A percentile compares a stretch with the other conserved stretches of the same genome.
These are phyloP conservation scores for Ariopsis seemanni DNA, from an alignment of 2,113 vertebrate genomes.

Conservation along the genomic window DNA sequence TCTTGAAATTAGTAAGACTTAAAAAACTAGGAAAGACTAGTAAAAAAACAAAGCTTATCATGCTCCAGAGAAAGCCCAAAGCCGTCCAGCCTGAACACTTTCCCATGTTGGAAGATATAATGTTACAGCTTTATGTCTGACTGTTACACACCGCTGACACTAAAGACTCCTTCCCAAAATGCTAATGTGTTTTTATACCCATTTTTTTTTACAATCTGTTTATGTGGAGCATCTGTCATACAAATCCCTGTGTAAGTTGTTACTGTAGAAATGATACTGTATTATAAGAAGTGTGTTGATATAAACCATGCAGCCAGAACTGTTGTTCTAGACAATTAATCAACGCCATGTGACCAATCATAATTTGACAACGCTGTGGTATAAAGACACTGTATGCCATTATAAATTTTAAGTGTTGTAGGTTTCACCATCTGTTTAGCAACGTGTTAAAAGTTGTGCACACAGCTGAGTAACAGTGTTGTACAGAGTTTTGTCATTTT, in stretches of 20 bases:
- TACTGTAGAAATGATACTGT: background rate
- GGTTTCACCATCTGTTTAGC: background rate
- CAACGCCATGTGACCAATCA: background rate
- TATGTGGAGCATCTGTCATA: background rate
- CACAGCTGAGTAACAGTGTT: background rate
- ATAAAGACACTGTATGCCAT: background rate
- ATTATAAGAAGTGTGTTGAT: background rate
- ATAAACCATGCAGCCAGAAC: background rate
- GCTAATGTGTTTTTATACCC: background rate
- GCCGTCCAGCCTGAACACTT: background rate
- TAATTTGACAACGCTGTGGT: background rate
- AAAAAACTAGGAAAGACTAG: background rate
- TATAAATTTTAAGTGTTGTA: background rate
- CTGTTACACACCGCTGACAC: background rate
- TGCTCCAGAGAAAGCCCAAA: background rate
- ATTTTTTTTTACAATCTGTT: background rate
- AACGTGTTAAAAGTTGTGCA: background rate
- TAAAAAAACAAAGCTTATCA: background rate
- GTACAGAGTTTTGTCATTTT: background rate
- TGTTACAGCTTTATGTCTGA: background rate
- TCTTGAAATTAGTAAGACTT: background rate
- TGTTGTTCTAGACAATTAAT: background rate
- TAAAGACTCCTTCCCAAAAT: background rate
- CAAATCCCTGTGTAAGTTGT: background rate
- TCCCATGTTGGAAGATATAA: background rate